phyloP scores from a whole-genome alignment of 2,797 vertebrate species.

The Ctenosaura bakeri region DNA sequence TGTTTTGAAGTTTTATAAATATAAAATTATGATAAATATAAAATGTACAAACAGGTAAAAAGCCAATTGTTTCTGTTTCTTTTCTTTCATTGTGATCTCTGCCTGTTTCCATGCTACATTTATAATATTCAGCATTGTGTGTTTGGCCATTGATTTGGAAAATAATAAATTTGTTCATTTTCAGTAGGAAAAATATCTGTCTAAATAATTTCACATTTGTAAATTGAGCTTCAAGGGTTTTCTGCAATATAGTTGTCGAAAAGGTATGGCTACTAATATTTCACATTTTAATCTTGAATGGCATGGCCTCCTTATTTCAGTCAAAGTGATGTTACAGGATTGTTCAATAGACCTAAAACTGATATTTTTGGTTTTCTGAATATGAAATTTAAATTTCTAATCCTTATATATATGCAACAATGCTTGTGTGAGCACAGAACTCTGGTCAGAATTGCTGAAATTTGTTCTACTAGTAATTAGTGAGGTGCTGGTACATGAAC shows the following conservation, averaged over 20 bases:
- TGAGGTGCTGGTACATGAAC: background rate
- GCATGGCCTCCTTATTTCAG: background rate
- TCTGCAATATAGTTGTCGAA: background rate
- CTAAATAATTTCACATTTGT: background rate
- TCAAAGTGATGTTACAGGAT: slow-evolving; percentile 14
- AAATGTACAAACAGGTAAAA: background rate
- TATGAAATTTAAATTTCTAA: background rate
- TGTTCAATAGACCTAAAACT: background rate
- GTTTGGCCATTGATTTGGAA: background rate
- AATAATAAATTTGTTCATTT: slow-evolving; percentile 28
- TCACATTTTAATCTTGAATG: background rate
- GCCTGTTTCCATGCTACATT: background rate
- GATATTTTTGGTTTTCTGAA: no score
- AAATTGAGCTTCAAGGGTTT: background rate
- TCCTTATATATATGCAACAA: background rate
- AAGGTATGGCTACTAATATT: background rate
- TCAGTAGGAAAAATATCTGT: background rate
- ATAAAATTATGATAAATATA: background rate
- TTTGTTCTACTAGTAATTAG: background rate
- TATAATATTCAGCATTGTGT: background rate
- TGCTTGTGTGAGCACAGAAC: background rate
- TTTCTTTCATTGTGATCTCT: background rate
- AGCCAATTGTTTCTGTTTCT: background rate
- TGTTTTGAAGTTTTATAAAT: background rate
- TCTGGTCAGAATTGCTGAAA: background rate